Evolutionary conservation across 2,888 invertebrate genomes (phyloP).

Genomic region (Drosophila macrospina): DNA sequence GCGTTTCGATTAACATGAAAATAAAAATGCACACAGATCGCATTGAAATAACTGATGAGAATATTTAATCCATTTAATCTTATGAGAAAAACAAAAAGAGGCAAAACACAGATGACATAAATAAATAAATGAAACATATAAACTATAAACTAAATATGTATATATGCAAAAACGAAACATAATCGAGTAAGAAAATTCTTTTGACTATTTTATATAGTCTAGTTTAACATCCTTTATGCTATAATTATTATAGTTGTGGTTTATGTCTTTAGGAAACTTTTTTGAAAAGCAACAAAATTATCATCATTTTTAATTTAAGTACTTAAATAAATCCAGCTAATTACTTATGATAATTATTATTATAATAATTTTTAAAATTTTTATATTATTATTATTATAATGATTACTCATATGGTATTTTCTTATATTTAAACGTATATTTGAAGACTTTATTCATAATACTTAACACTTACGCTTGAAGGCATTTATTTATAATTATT

Average conservation of each 20-base stretch:
- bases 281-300: conserved; percentile 72
- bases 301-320: conserved; percentile 23
- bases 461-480: conserved; percentile 77
- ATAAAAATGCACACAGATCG: conserved; percentile 61
- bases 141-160: conserved; percentile 37
- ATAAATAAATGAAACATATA: conserved; percentile 32
- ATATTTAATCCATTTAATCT: conserved; percentile 63
- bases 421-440: conserved; percentile 59
- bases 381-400: not conserved
- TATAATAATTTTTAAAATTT: not conserved
- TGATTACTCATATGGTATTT: conserved; percentile 26
- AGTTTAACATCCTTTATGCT: conserved; percentile 26
- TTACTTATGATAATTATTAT: conserved; percentile 43
- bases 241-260: conserved; percentile 30
- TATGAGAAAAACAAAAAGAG: conserved; percentile 23
- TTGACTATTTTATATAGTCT: conserved; percentile 23
- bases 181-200: conserved; percentile 45
- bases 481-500: conserved; percentile 58
- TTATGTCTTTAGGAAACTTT: conserved; percentile 77
- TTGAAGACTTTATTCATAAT: conserved; percentile 64
- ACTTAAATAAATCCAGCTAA: conserved; percentile 49
- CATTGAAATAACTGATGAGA: conserved; percentile 57
- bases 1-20: conserved; percentile 42
- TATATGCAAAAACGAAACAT: conserved; percentile 13
- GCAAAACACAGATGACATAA: conserved; percentile 41